Base-by-base conservation (phyloP, 1,140 invertebrate genomes). In the Daktulosphaira vitifoliae region DNA sequence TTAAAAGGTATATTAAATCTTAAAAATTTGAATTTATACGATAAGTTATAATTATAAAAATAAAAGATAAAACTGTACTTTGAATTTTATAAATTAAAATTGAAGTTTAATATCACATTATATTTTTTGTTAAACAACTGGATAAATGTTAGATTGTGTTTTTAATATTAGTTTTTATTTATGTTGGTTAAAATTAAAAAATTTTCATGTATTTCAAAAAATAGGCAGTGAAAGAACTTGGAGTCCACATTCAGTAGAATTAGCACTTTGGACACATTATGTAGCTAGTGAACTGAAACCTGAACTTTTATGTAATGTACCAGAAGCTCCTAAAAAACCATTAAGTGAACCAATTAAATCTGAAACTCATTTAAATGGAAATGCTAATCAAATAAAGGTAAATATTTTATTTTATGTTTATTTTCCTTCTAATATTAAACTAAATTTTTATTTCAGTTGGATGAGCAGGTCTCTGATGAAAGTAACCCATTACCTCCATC, bases 191-290 rank as follows among this genome's bases (percentile, higher is more conserved):
- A n/a, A n/a, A n/a, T n/a, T n/a, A n/a, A n/a, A n/a, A n/a, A n/a
- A n/a, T n/a, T n/a, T n/a, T n/a, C n/a, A n/a, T n/a, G n/a, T n/a
- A n/a, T n/a, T n/a, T n/a, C n/a, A n/a, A n/a, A n/a, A n/a, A n/a
- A 67, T 65, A 80, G 82, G 78, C 81, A 74, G 75, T 71, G 70
- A 74, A 77, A 73, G 81, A 73, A 38, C 76, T 23, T 92, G 89
- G 88, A 89, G 82, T 65, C 85, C 88, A n/a, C 89, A 91, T 76
- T 81, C 81, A 73, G 88, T 96, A 23, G 92, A 96, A 75, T 74
- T 93, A 69, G 89, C 91, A 5, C 73, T 96, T 46, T 96, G 90
- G 90, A 88, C 90, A 65, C 90, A 93, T 76, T 90, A 88, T 73
- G 83, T 93, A 29, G 82, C 89, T 49, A 84, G 84, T 42, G 88